phyloP scores from a whole-genome alignment of 2,113 vertebrate genomes.

The Fulica atra region DNA sequence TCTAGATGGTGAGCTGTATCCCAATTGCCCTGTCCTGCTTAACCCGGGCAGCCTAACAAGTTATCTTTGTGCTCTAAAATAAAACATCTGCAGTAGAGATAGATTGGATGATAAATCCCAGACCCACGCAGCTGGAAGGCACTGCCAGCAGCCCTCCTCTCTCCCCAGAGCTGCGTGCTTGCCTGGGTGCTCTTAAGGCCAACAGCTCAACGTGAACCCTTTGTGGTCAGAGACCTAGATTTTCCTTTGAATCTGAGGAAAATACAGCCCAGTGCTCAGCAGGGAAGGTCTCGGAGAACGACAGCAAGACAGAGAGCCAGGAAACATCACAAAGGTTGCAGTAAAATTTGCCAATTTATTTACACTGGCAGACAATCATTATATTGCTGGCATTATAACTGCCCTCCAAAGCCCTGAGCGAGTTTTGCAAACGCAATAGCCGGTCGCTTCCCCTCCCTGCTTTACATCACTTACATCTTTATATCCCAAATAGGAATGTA shows the following conservation, averaged over 20 bases:
- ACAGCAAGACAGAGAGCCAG: background rate
- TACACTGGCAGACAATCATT: slow-evolving; percentile 13
- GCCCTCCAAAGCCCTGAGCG: background rate
- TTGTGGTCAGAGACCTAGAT: background rate
- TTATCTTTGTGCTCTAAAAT: background rate
- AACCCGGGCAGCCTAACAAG: background rate
- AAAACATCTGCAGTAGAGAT: background rate
- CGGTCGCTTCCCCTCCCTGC: background rate
- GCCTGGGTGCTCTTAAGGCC: background rate
- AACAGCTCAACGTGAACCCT: background rate
- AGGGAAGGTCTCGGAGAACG: background rate
- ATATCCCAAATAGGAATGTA: background rate
- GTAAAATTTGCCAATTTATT: slow-evolving; percentile 39
- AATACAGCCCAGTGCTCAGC: background rate
- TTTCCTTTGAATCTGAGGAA: background rate
- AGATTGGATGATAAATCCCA: background rate
- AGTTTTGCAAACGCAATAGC: slow-evolving; percentile 7
- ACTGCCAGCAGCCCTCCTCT: background rate
- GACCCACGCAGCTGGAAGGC: background rate
- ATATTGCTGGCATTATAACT: background rate
- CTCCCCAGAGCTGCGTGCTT: background rate
- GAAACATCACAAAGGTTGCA: slow-evolving; percentile 30
- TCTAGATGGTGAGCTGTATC: background rate
- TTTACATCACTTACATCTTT: background rate
- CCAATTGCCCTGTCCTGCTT: background rate